Conservation (phyloP, 2,888 invertebrate species). For the Lottia scabra region DNA sequence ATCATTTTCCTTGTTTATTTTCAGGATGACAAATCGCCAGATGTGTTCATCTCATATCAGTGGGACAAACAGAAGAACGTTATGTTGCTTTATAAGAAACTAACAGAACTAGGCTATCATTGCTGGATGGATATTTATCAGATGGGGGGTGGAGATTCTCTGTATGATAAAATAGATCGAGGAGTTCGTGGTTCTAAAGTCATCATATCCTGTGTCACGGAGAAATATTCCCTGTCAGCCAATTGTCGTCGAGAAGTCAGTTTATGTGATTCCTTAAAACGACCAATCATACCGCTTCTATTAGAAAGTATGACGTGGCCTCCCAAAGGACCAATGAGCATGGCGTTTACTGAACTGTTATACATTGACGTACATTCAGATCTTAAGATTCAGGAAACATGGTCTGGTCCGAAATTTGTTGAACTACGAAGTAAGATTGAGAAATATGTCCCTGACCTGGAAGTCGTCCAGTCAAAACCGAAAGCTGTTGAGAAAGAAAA, state of each 20-base stretch:
- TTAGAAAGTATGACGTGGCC: slow-evolving; percentile 64
- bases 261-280: slow-evolving; percentile 62
- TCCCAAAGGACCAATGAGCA: slow-evolving; percentile 65
- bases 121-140: slow-evolving; percentile 67
- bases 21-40: slow-evolving; percentile 33
- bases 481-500: neutral
- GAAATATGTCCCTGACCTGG: slow-evolving; percentile 21
- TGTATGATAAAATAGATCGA: slow-evolving; percentile 66
- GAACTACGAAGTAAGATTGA: slow-evolving; percentile 43
- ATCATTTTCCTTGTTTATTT: neutral
- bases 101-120: slow-evolving; percentile 51
- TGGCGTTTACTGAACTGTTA: slow-evolving; percentile 60
- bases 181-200: slow-evolving; percentile 59
- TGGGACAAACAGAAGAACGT: slow-evolving; percentile 65
- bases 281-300: slow-evolving; percentile 62
- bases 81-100: slow-evolving; percentile 49
- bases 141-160: slow-evolving; percentile 67
- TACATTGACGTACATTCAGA: slow-evolving; percentile 57
- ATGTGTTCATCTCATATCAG: slow-evolving; percentile 65
- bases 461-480: neutral
- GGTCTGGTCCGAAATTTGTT: slow-evolving; percentile 49
- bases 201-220: slow-evolving; percentile 61
- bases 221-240: slow-evolving; percentile 63
- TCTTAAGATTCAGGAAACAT: slow-evolving; percentile 37
- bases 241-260: slow-evolving; percentile 66